Evolutionary conservation across 1,140 invertebrate genomes (phyloP), one percentile per base, ranked within the genome.

Genomic region (Rhagoletis pomonella): DNA sequence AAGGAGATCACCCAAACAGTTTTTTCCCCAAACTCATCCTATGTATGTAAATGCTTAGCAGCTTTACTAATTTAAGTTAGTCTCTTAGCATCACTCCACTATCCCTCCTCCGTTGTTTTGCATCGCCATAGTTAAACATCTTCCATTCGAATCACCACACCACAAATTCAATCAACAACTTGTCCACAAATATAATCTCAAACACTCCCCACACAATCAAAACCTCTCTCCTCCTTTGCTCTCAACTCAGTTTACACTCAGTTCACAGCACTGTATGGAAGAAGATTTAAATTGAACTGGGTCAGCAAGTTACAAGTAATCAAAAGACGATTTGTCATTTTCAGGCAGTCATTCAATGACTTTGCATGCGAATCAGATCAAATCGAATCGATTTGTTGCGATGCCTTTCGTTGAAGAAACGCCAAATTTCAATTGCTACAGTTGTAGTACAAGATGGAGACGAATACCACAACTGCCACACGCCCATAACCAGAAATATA

Each of bases 361-460:
- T 81, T 81, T 47, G 44, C 47, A 47, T 81, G 47, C 50, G 47
- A 81, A 81, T 81, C 47, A 81, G 19, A 81, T 81, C 47, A 81
- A 55, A 81, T 55, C 19, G 73, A 58, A 81, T 81, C 73, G 50
- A 55, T 81, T 81, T 4, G 73, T 14, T 10, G n/a, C n/a, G 73
- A 55, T 81, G 73, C 73, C n/a, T 81, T 81, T 81, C 47, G 44
- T 17, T 81, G 73, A 50, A 81, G 42, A 81, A 55, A 81, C 7
- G n/a, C 73, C 73, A 55, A 81, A 81, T 58, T 81, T 81, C 73
- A 50, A 55, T 81, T 81, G 73, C 73, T 55, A 55, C 47, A 81
- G n/a, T n/a, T 42, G 64, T 17, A 29, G 29, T 29, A 9, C 19
- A 67, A 9, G 6, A 39, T 39, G 29, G 29, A 14, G 17, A 5